A percentile compares a stretch with the other conserved stretches of the same genome.
These are phyloP conservation scores for Spinus olivaceus DNA, from an alignment of 2,797 vertebrate genomes.

Conservation along the genomic window DNA sequence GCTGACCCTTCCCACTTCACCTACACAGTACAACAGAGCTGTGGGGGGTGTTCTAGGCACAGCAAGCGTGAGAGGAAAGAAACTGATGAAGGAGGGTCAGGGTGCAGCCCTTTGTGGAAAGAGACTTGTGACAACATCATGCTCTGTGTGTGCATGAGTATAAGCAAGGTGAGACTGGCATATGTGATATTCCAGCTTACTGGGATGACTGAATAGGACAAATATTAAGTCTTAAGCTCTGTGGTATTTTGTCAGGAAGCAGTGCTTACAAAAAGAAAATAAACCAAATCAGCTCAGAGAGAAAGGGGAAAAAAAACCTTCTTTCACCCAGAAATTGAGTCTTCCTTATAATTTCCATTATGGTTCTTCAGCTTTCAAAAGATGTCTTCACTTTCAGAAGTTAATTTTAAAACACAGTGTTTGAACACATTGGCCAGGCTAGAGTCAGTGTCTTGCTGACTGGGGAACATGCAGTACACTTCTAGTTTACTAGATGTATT, in stretches of 20 bases:
- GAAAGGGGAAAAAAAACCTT: not conserved
- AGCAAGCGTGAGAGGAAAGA: not conserved
- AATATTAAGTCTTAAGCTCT: not conserved
- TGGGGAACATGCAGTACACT: not conserved
- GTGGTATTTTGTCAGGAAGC: not conserved
- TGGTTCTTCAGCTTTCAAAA: not conserved
- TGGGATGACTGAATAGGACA: not conserved
- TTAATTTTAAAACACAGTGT: not conserved
- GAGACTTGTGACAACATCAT: not conserved
- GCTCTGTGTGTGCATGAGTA: fast-evolving
- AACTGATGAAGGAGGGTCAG: not conserved
- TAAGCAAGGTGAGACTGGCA: not conserved
- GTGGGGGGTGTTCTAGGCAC: not conserved
- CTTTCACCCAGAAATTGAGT: not conserved
- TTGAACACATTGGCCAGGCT: not conserved
- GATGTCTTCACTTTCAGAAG: not conserved
- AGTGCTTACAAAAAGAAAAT: not conserved
- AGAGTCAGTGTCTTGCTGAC: not conserved
- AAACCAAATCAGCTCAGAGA: not conserved
- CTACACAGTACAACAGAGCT: not conserved
- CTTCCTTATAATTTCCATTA: not conserved
- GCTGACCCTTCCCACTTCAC: not conserved
- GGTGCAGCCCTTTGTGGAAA: not conserved
- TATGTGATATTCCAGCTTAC: not conserved
- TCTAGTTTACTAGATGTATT: not conserved